Conservation (phyloP, 2,797 vertebrate species). For the Microchirus variegatus region DNA sequence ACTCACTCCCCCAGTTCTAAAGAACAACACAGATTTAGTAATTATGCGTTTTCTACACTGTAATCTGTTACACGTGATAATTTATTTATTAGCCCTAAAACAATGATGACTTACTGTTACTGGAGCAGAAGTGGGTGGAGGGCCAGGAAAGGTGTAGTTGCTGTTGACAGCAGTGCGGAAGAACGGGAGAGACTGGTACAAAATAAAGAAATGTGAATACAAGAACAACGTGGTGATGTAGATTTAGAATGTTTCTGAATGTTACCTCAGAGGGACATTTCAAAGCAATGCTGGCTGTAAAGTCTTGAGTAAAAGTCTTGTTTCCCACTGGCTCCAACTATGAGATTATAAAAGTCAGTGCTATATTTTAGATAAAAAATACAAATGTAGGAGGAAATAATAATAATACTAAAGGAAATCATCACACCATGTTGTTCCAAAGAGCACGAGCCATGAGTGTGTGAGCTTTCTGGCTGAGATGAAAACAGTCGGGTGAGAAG, state of each 20-base stretch:
- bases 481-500: slow-evolving; percentile 91
- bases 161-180: slow-evolving; percentile 87
- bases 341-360: slow-evolving; percentile 7
- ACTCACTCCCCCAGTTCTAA: slow-evolving; percentile 94
- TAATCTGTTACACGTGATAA: background rate
- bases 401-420: too few species aligned
- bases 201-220: slow-evolving; percentile 9
- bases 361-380: slow-evolving; percentile 1
- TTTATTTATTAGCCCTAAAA: background rate
- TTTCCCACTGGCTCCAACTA: slow-evolving; percentile 88
- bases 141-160: slow-evolving; percentile 76
- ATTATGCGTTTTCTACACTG: background rate
- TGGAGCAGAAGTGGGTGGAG: slow-evolving; percentile 70
- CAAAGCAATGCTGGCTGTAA: slow-evolving; percentile 69
- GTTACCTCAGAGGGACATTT: slow-evolving; percentile 88
- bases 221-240: background rate
- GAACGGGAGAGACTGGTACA: slow-evolving; percentile 76
- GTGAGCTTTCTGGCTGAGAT: slow-evolving; percentile 89
- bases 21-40: slow-evolving; percentile 33
- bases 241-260: background rate
- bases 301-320: slow-evolving; percentile 85
- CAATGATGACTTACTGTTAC: slow-evolving; percentile 73
- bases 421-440: slow-evolving; percentile 90
- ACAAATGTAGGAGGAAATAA: background rate
- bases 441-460: slow-evolving; percentile 87